These are phyloP conservation scores for Neopipo cinnamomea DNA, from an alignment of 2,113 vertebrate genomes.

Conservation along the genomic window DNA sequence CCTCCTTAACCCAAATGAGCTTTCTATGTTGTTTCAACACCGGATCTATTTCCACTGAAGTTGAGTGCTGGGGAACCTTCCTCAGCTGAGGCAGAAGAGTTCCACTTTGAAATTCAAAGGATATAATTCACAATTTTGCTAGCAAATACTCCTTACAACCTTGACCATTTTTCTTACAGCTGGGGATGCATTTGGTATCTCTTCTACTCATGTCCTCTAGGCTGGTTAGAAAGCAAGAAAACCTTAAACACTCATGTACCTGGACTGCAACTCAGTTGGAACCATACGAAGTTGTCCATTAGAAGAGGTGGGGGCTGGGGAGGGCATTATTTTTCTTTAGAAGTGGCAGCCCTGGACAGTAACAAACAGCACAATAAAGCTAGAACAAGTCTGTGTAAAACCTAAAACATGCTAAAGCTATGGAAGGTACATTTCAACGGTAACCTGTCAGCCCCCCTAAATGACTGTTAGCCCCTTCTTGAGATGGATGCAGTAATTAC, in stretches of 20 bases:
- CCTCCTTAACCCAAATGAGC: not conserved
- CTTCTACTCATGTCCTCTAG: not conserved
- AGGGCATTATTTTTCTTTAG: not conserved
- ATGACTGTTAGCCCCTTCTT: not conserved
- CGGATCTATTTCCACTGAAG: not conserved
- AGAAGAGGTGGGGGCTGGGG: not conserved
- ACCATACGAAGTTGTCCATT: not conserved
- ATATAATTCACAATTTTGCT: not conserved
- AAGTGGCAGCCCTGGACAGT: fast-evolving
- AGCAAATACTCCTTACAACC: not conserved
- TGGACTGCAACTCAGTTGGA: not conserved
- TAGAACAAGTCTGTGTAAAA: not conserved
- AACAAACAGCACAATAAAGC: not conserved
- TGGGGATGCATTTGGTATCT: not conserved
- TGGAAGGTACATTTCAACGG: not conserved
- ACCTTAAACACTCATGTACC: fast-evolving
- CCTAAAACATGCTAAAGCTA: not conserved
- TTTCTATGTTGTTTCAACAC: not conserved
- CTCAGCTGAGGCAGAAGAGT: not conserved
- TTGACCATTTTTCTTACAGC: not conserved
- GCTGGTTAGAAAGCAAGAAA: not conserved
- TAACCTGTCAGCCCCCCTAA: not conserved
- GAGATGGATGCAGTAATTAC: not conserved
- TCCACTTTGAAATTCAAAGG: not conserved
- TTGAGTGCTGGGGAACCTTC: not conserved